Percentiles rank a stretch among this genome's conserved stretches.
phyloP scores from a whole-genome alignment of 2,888 invertebrate species.

The Melangyna quadrimaculata region DNA sequence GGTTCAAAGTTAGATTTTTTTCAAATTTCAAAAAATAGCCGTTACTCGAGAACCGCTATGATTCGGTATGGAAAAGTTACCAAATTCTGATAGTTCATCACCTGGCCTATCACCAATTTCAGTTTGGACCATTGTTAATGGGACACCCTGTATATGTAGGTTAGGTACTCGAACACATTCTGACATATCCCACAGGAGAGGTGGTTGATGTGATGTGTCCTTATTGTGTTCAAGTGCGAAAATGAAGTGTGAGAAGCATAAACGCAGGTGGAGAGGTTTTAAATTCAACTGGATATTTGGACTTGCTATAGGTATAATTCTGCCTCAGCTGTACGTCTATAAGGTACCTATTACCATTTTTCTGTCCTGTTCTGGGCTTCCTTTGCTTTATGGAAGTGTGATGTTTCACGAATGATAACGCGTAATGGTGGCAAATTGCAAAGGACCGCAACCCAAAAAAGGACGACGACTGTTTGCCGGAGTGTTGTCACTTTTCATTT shows the following conservation, averaged over 20 bases:
- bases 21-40: no score
- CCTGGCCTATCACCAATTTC: no score
- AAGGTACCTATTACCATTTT: background rate
- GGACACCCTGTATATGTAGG: no score
- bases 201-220: constrained; percentile 17
- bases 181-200: constrained; percentile 31
- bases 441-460: constrained; percentile 40
- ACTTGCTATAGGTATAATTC: background rate
- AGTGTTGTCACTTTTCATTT: constrained; percentile 33
- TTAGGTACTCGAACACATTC: no score
- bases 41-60: no score
- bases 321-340: background rate
- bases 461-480: constrained; percentile 36
- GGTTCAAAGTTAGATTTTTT: no score
- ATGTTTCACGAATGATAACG: constrained; percentile 50
- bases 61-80: no score
- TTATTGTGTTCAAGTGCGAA: constrained; percentile 65
- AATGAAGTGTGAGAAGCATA: constrained; percentile 60
- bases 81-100: no score
- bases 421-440: constrained; percentile 41
- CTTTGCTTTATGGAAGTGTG: constrained; percentile 7
- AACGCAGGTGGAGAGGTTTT: constrained; percentile 33
- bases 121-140: no score
- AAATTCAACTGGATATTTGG: background rate
- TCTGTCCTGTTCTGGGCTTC: background rate